Evolutionary conservation across 2,113 vertebrate genomes (phyloP).

Genomic region (Maccullochella peelii): DNA sequence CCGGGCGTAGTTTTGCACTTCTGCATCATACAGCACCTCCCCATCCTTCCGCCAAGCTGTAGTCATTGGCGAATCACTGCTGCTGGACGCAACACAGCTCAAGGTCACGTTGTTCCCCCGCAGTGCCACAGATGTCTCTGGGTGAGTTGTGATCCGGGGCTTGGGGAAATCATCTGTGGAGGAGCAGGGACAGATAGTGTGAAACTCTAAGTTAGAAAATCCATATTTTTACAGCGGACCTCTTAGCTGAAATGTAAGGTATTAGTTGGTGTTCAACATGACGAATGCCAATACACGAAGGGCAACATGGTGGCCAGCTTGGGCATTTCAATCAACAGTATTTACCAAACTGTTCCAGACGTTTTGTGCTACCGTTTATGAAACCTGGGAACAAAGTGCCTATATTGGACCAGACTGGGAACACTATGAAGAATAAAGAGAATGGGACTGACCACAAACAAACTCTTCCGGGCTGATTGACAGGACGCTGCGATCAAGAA

Average conservation of each 20-base stretch:
- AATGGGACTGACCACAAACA: constrained; percentile 92
- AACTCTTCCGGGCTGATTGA: constrained; percentile 89
- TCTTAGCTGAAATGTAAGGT: not conserved
- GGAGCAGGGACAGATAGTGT: not conserved
- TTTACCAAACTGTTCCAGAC: not conserved
- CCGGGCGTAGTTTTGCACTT: constrained; percentile 93
- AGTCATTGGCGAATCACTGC: constrained; percentile 96
- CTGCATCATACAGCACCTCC: constrained; percentile 91
- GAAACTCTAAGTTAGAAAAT: not conserved
- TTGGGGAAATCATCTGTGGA: constrained; percentile 96
- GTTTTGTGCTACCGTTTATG: not conserved
- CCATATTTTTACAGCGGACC: not conserved
- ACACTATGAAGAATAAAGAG: not conserved
- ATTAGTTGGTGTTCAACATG: not conserved
- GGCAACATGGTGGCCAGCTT: not conserved
- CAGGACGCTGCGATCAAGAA: constrained; percentile 91
- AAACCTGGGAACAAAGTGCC: not conserved
- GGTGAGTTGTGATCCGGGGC: constrained; percentile 94
- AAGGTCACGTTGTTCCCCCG: constrained; percentile 95
- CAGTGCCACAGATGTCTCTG: constrained; percentile 93
- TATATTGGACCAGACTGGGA: not conserved
- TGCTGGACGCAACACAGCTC: constrained; percentile 94
- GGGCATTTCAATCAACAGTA: not conserved
- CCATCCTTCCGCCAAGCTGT: constrained; percentile 98
- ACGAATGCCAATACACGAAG: too few relatives aligned